These are phyloP conservation scores for Nerophis lumbriciformis DNA, from an alignment of 2,113 vertebrate genomes.

Conservation along the genomic window DNA sequence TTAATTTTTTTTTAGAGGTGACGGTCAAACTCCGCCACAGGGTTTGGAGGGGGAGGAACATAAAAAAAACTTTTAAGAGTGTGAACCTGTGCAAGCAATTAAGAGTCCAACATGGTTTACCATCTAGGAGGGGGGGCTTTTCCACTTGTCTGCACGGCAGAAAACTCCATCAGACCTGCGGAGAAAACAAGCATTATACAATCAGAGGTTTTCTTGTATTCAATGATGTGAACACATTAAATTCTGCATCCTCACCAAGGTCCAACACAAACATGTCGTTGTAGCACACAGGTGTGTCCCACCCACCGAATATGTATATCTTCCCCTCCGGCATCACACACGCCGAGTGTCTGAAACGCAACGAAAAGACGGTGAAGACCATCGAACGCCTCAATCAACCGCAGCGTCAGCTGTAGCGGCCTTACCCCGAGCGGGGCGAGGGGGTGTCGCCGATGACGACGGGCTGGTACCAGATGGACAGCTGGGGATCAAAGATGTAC, in stretches of 20 bases:
- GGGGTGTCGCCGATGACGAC: constrained; percentile 73
- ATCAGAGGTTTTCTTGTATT: too few relatives aligned
- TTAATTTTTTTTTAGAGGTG: too few relatives aligned
- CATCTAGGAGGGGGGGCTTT: constrained; percentile 71
- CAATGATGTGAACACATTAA: too few relatives aligned
- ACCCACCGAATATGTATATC: constrained; percentile 69
- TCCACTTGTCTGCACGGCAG: constrained; percentile 66
- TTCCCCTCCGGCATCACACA: constrained; percentile 68
- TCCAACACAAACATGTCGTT: constrained; percentile 77
- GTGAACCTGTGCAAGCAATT: background rate
- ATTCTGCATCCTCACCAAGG: constrained; percentile 62
- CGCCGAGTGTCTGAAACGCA: constrained; percentile 64
- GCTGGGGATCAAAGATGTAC: constrained; percentile 77
- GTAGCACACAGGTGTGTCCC: constrained; percentile 74
- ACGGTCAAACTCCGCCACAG: too few relatives aligned
- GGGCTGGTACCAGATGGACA: constrained; percentile 81
- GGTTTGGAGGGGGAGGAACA: too few relatives aligned
- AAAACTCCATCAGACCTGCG: constrained; percentile 79
- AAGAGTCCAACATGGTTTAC: constrained; percentile 27
- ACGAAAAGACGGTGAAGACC: too few relatives aligned
- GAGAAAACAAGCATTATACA: background rate
- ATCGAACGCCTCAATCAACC: background rate
- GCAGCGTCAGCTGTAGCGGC: background rate
- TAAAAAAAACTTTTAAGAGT: background rate
- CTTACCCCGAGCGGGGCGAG: constrained; percentile 76